Evolutionary conservation across 1,140 invertebrate species (phyloP).

Genomic region (Drosophila repletoides): DNA sequence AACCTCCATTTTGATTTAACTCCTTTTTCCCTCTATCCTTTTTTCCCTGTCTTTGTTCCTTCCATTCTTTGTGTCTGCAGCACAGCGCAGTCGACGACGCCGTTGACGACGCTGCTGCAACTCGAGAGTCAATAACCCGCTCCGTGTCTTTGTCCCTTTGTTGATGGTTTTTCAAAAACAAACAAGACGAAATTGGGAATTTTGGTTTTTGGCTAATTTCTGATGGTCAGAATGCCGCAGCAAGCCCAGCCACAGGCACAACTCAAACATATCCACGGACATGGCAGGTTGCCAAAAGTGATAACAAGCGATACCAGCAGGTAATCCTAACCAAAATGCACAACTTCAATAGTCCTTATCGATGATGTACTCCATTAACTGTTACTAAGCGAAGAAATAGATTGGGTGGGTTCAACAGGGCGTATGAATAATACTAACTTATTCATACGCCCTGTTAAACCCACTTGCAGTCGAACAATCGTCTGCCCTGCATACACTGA

Average conservation of each 20-base stretch:
- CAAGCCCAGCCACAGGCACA: constrained; percentile 43
- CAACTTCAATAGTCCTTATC: not conserved
- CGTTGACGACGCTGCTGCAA: not conserved
- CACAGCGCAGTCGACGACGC: not conserved
- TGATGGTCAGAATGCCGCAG: constrained; percentile 54
- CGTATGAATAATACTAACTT: too few relatives aligned
- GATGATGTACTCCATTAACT: too few relatives aligned
- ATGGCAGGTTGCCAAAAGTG: constrained; percentile 58
- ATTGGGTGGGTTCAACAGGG: too few relatives aligned
- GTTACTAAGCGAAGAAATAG: too few relatives aligned
- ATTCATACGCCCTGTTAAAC: too few relatives aligned
- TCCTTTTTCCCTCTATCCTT: not conserved
- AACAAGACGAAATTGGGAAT: not conserved
- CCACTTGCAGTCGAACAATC: too few relatives aligned
- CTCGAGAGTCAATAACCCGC: constrained; percentile 37
- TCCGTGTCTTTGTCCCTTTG: constrained; percentile 2
- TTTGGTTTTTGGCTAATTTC: constrained; percentile 2
- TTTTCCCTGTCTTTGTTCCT: not conserved
- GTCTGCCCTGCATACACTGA: too few relatives aligned
- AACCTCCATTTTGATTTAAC: too few relatives aligned
- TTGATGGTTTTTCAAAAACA: not conserved
- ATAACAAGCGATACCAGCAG: constrained; percentile 62
- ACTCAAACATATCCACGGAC: constrained; percentile 53
- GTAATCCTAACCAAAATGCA: constrained; percentile 28
- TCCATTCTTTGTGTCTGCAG: constrained; percentile 28